A percentile compares a stretch with the other conserved stretches of the same genome.
Evolutionary conservation across 1,140 invertebrate species (phyloP).

Genomic region (Aethina tumida): DNA sequence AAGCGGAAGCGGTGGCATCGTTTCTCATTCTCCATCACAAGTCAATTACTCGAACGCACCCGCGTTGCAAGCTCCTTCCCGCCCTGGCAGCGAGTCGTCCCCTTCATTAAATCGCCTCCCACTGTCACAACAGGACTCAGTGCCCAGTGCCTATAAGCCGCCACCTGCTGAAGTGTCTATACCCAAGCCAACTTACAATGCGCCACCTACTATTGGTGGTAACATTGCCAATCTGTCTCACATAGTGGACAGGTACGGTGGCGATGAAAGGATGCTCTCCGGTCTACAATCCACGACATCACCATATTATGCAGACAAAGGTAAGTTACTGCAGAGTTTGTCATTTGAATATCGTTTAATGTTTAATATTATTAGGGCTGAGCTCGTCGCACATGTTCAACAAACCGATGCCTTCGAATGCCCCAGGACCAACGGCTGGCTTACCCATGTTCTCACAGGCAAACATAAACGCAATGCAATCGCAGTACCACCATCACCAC

Average conservation of each 20-base stretch:
- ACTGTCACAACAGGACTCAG: conserved; percentile 13
- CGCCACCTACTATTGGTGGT: conserved; percentile 31
- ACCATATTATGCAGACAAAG: conserved; percentile 39
- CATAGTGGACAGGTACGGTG: conserved; percentile 46
- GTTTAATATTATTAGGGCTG: conserved; percentile 21
- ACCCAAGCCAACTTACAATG: conserved; percentile 23
- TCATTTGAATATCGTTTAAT: neutral
- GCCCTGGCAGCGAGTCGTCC: too few relatives aligned
- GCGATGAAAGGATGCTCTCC: conserved; percentile 43
- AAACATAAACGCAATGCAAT: conserved; percentile 21
- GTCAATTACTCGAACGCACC: too few relatives aligned
- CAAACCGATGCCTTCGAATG: conserved; percentile 38
- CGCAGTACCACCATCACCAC: conserved; percentile 19
- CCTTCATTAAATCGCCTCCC: conserved; percentile 11
- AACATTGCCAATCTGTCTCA: conserved; percentile 48
- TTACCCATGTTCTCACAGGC: conserved; percentile 34
- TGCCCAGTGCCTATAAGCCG: conserved; percentile 17
- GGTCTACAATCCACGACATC: conserved; percentile 27
- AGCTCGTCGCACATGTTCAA: conserved; percentile 43
- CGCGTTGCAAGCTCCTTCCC: too few relatives aligned
- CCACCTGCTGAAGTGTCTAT: conserved; percentile 16
- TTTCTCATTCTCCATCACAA: too few relatives aligned
- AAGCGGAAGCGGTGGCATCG: too few relatives aligned
- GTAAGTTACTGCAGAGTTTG: neutral
- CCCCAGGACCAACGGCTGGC: conserved; percentile 24